Base-by-base conservation (phyloP, 2,888 invertebrate genomes). In the Blomia tropicalis region DNA sequence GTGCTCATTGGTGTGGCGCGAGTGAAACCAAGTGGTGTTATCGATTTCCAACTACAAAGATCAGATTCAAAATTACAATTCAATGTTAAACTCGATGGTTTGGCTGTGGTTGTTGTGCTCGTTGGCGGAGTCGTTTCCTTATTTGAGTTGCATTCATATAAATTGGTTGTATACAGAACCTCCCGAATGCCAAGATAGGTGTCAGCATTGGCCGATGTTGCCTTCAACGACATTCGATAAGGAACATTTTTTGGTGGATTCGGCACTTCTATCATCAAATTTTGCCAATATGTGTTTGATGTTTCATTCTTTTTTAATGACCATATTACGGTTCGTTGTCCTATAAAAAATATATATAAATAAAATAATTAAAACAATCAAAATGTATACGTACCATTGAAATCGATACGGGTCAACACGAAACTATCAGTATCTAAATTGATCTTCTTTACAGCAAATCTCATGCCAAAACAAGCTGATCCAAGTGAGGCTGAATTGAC, bases 21-120 rank as follows among this genome's bases (percentile, higher is more conserved):
- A 7, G 7, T 7, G 27, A 47, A 47, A 27, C 51, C 27, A n/a
- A 7, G 7, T 22, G 23, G 36, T n/a, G n/a, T n/a, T n/a, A n/a
- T 41, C 7, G 51, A 47, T 27, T 27, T 47, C 51, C 51, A 47
- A 47, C n/a, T 47, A n/a, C 51, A 47, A 22, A 19, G 51, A n/a
- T 27, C 22, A 7, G 5, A n/a, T 47, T 47, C 51, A 47, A 47
- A 47, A 27, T 47, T n/a, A 27, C 51, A 47, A 27, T 7, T 14
- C 7, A 47, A n/a, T 11, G 11, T 47, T 19, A 11, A 11, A 14
- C 7, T 11, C 7, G 51, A n/a, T 11, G 11, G 7, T 11, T 11
- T n/a, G 7, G 51, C n/a, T 7, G 51, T 7, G 7, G 22, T 11
- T 11, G 51, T 47, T 7, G 51, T 14, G 7, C 7, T 47, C 5